These are phyloP conservation scores for Pica pica DNA, from an alignment of 2,113 vertebrate genomes.

Conservation along the genomic window DNA sequence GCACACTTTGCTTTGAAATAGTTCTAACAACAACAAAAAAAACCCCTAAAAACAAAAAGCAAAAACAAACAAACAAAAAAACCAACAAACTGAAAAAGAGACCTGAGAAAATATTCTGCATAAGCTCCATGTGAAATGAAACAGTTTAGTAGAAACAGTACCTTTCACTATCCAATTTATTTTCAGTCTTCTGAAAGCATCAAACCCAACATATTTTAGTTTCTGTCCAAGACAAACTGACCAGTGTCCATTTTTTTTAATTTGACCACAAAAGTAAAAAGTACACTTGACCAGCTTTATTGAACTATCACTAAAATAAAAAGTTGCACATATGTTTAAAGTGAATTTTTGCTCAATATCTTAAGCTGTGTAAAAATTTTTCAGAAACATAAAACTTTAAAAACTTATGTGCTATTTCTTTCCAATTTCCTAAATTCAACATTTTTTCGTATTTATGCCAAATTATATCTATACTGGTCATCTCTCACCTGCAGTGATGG, in stretches of 20 bases:
- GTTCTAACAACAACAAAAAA: background rate
- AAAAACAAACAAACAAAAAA: background rate
- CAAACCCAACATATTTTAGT: accelerated
- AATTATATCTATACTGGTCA: background rate
- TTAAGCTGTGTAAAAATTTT: background rate
- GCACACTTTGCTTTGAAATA: background rate
- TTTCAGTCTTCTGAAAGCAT: background rate
- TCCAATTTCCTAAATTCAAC: background rate
- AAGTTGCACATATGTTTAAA: background rate
- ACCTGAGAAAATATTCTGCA: background rate
- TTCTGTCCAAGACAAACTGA: background rate
- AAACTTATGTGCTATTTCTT: background rate
- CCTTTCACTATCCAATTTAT: background rate
- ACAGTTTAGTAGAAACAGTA: background rate
- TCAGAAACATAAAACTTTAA: background rate
- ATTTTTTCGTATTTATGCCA: background rate
- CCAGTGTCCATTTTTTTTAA: accelerated
- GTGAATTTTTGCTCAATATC: background rate
- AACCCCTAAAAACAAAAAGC: too few relatives aligned
- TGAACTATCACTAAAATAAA: background rate
- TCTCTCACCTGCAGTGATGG: background rate
- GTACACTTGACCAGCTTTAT: background rate
- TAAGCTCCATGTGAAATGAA: background rate
- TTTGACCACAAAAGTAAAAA: background rate
- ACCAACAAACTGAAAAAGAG: background rate